phyloP scores from a whole-genome alignment of 2,113 vertebrate genomes.

The Elephantulus edwardii region DNA sequence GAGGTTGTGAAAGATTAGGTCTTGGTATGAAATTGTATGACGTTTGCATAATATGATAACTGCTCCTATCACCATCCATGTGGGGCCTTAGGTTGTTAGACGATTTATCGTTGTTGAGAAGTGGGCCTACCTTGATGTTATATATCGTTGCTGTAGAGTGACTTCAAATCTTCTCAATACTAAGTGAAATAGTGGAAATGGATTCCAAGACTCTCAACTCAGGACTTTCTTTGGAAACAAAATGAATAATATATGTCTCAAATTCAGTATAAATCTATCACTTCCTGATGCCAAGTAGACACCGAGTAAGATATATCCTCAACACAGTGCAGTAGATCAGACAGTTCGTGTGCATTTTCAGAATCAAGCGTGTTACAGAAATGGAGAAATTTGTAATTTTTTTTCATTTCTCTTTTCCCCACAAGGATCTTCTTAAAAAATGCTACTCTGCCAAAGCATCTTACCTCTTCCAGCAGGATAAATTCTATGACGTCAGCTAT shows the following conservation, averaged over 20 bases:
- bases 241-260: neutral
- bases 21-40: neutral
- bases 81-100: neutral
- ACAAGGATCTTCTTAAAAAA: slow-evolving; percentile 86
- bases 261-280: neutral
- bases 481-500: slow-evolving; percentile 90
- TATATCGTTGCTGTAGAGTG: neutral
- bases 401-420: neutral
- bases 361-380: neutral
- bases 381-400: neutral
- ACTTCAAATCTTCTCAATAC: neutral
- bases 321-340: neutral
- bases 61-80: neutral
- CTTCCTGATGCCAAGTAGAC: neutral
- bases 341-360: neutral
- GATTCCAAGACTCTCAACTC: neutral
- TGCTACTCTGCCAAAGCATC: slow-evolving; percentile 88
- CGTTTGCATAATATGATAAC: neutral
- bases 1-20: neutral
- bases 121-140: neutral
- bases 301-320: neutral
- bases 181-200: neutral
- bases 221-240: neutral
- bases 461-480: slow-evolving; percentile 92
- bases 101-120: neutral